These are phyloP conservation scores for Brenthis hecate DNA, from an alignment of 2,888 invertebrate genomes.

Conservation along the genomic window DNA sequence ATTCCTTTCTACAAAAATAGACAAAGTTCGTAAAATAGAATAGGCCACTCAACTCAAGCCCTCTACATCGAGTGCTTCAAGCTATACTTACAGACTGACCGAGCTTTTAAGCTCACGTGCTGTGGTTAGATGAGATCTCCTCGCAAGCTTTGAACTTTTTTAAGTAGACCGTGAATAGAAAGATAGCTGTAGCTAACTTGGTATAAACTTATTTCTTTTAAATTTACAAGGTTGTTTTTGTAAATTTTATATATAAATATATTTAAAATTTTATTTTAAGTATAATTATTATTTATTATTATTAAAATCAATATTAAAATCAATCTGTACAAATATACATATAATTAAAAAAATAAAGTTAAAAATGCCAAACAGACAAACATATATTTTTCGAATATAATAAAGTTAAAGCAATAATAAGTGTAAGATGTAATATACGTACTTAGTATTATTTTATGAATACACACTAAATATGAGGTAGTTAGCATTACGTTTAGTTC, in stretches of 20 bases:
- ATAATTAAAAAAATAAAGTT: too few species aligned
- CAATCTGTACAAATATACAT: too few species aligned
- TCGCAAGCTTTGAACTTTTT: conserved; percentile 26
- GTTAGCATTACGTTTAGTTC: too few species aligned
- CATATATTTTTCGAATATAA: neutral
- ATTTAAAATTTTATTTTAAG: too few species aligned
- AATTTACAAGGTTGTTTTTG: too few species aligned
- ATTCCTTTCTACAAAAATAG: conserved; percentile 18
- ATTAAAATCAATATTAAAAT: too few species aligned
- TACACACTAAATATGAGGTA: too few species aligned
- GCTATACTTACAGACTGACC: conserved; percentile 33
- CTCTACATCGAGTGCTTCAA: conserved; percentile 24
- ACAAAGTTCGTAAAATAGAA: conserved; percentile 17
- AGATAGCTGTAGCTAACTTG: conserved; percentile 1
- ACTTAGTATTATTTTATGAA: too few species aligned
- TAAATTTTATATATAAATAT: too few species aligned
- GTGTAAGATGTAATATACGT: too few species aligned
- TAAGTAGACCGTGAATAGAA: conserved; percentile 12
- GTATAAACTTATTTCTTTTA: neutral
- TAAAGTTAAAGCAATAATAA: too few species aligned
- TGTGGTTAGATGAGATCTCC: conserved; percentile 25
- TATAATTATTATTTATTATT: too few species aligned
- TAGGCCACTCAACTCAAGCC: conserved; percentile 25
- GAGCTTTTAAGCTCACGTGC: conserved; percentile 31
- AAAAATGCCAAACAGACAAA: neutral